Evolutionary conservation across 2,113 vertebrate genomes (phyloP), one percentile per base, ranked within the genome.

Genomic region (Cyrtonyx montezumae): DNA sequence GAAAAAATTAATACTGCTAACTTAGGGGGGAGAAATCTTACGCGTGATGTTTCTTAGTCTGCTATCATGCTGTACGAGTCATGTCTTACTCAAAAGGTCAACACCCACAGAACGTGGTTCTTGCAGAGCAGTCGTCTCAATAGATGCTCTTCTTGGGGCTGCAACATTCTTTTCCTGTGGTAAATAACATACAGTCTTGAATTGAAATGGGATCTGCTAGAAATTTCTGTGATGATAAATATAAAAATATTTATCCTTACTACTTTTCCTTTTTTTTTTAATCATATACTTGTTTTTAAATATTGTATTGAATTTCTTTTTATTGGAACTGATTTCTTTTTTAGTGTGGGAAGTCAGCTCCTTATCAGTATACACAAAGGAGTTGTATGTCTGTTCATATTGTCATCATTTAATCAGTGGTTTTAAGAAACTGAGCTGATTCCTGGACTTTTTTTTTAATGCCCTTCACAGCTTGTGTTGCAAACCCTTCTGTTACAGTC

Each of bases 61-160:
- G 88, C 84, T 89, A 56, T 63, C 62, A 5, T 30, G 48, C 58
- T 70, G 32, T 51, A 46, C 73, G 23, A 87, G 73, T 77, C 75
- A 68, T 84, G 76, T 59, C 93, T 80, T 95, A 65, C 83, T 81
- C 43, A 11, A 89, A 94, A 95, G 83, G 83, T 94, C 82, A 91
- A 78, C 90, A 83, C 76, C 85, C 90, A 91, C 92, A 68, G 61
- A 88, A 91, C 17, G 26, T 80, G 65, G 0, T 22, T 63, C 85
- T 45, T 85, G 56, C 37, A 49, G 26, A 69, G 78, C 59, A 53
- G 45, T 69, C 46, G 46, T 71, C 65, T 62, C 49, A 85, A 83
- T 25, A 79, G 61, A 42, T 90, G 71, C 49, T 83, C 90, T 91
- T 80, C 68, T 74, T 80, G n/a, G 0, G 17, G 15, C 55, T 78